phyloP scores from a whole-genome alignment of 2,888 invertebrate species.

The Herminia tarsipennalis region DNA sequence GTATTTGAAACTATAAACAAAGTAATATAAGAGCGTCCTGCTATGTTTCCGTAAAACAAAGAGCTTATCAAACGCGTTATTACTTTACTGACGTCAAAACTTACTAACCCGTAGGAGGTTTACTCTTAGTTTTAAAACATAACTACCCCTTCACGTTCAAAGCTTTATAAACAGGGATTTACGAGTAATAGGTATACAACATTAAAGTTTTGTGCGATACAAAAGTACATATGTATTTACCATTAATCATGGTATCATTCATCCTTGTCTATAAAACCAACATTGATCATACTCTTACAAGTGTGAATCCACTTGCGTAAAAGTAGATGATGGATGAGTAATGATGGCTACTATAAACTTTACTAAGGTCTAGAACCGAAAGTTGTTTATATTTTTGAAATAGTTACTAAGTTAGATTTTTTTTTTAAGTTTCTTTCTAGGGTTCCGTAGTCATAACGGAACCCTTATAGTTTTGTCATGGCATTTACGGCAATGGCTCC shows the following conservation, averaged over 20 bases:
- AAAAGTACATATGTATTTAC: constrained; percentile 29
- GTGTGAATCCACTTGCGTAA: constrained; percentile 41
- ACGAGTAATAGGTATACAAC: background rate
- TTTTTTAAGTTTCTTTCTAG: no score
- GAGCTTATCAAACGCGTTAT: constrained; percentile 3
- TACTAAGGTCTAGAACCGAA: background rate
- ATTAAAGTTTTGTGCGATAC: background rate
- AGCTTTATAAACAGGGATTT: no score
- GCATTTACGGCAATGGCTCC: no score
- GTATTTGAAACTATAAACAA: no score
- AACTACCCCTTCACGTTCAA: background rate
- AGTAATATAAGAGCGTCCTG: no score
- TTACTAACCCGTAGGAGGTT: constrained; percentile 4
- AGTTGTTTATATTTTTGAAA: background rate
- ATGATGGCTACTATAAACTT: constrained; percentile 36
- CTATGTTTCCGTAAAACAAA: no score
- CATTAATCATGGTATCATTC: constrained; percentile 49
- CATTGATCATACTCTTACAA: constrained; percentile 60
- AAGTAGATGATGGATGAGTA: constrained; percentile 58
- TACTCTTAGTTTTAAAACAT: constrained; percentile 5
- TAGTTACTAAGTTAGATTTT: no score
- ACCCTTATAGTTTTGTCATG: no score
- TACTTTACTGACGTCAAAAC: constrained; percentile 5
- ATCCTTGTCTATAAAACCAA: constrained; percentile 56
- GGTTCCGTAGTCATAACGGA: no score